Evolutionary conservation across 2,888 invertebrate species (phyloP).

Genomic region (Petrophora chlorosata): DNA sequence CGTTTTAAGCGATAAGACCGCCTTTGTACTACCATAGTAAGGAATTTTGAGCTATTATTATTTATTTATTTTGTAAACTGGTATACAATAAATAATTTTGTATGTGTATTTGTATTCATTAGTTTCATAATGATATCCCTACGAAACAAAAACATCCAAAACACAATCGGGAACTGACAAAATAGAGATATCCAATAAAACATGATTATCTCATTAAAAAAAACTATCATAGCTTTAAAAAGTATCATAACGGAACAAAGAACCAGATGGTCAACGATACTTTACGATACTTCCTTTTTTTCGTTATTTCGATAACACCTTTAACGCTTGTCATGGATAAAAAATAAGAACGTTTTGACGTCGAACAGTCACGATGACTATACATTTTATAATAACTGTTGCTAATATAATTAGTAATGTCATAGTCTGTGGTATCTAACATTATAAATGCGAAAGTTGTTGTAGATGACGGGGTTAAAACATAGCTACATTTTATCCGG

Average conservation of each 20-base stretch:
- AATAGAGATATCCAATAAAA: constrained; percentile 11
- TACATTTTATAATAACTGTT: constrained; percentile 22
- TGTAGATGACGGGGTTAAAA: no score
- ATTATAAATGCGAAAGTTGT: no score
- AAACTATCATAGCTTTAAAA: constrained; percentile 20
- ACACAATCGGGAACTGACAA: constrained; percentile 3
- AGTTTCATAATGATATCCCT: no score
- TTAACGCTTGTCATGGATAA: constrained; percentile 38
- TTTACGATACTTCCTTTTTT: constrained; percentile 19
- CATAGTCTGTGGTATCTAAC: no score
- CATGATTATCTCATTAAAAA: constrained; percentile 13
- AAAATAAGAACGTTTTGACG: constrained; percentile 23
- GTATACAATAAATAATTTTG: neutral
- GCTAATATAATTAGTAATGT: constrained; percentile 21
- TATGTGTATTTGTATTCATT: no score
- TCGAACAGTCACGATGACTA: constrained; percentile 32
- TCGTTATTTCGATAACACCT: constrained; percentile 42
- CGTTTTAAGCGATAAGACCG: no score
- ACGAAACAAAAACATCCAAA: neutral
- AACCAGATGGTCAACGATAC: constrained; percentile 22
- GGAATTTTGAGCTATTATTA: no score
- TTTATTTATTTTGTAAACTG: neutral
- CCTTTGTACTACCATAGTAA: no score
- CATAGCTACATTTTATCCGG: no score
- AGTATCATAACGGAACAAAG: constrained; percentile 29